Base-by-base conservation (phyloP, 2,888 invertebrate species). In the Branchipolynoe longqiensis region DNA sequence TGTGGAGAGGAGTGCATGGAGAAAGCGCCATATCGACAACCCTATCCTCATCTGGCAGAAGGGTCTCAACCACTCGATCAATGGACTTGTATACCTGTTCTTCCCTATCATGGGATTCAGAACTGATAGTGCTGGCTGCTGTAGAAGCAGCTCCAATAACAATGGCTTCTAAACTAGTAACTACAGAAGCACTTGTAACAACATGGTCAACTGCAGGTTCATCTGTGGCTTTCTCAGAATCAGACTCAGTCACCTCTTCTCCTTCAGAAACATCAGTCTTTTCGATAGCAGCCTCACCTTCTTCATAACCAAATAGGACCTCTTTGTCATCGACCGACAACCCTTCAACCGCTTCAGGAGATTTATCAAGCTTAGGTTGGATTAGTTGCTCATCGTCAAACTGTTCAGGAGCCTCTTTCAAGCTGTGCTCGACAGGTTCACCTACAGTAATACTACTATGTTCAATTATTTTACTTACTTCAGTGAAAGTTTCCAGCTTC, bases 291-390 rank as follows among this genome's bases (percentile, higher is more conserved):
- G 48, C 78, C 22, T 78, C 78, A 12, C 78, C 78, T n/a, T 41
- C 78, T 33, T 78, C 78, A 78, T 48, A 78, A 22, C 78, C 78
- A 78, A 48, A 78, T 33, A 48, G 8, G 8, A 78, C 78, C 28
- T 78, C 78, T 25, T 78, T 78, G 48, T 78, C 78, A 78, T 78
- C 78, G 0, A 78, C 78, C 12, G 78, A 78, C 1, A 78, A 4
- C 22, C 78, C 78, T 48, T 78, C 78, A 41, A 78, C 78, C 4
- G 25, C 78, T 48, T 78, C 78, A 2, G 78, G 48, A 6, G 54
- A 48, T 25, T 31, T 12, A n/a, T 25, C 18, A 8, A 18, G 25
- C 48, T 14, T 54, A 25, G 78, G 28, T 6, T 78, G 12, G 0
- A 48, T 28, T 25, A 25, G 28, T n/a, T 78, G 48, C 6, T 78